phyloP scores from a whole-genome alignment of 2,797 vertebrate genomes.

The Spheniscus humboldti region DNA sequence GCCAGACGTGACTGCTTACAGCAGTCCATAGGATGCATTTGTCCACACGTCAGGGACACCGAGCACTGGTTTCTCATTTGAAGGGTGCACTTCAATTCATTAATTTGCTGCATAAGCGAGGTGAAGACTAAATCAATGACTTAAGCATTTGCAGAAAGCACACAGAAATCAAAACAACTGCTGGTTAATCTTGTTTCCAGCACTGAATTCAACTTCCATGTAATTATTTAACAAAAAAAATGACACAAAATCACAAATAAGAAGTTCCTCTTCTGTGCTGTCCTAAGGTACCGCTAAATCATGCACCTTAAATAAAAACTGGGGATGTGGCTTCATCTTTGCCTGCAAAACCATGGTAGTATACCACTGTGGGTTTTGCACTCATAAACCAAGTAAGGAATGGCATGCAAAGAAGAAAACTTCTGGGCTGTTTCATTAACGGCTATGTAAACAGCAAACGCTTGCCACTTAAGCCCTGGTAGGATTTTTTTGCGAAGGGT shows the following conservation, averaged over 20 bases:
- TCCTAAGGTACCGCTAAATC: background rate
- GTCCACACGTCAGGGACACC: fast-evolving
- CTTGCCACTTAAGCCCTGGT: background rate
- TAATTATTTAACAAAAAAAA: background rate
- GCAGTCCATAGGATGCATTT: fast-evolving
- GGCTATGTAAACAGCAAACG: background rate
- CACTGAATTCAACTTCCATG: background rate
- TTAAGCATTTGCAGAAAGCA: background rate
- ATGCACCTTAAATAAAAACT: background rate
- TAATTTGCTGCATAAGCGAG: background rate
- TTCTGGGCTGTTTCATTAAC: background rate
- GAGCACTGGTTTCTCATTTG: background rate
- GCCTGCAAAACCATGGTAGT: background rate
- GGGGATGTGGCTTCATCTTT: background rate
- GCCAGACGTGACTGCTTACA: background rate
- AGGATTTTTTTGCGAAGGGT: background rate
- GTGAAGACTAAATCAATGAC: background rate
- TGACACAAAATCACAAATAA: background rate
- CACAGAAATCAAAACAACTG: background rate
- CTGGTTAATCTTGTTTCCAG: background rate
- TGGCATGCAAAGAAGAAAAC: background rate
- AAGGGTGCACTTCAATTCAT: background rate
- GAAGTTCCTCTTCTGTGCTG: background rate
- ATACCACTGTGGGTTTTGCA: background rate
- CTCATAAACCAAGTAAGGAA: background rate